Percentiles rank a stretch among this genome's conserved stretches.
Evolutionary conservation across 1,140 invertebrate species (phyloP).

Genomic region (Bicyclus anynana): DNA sequence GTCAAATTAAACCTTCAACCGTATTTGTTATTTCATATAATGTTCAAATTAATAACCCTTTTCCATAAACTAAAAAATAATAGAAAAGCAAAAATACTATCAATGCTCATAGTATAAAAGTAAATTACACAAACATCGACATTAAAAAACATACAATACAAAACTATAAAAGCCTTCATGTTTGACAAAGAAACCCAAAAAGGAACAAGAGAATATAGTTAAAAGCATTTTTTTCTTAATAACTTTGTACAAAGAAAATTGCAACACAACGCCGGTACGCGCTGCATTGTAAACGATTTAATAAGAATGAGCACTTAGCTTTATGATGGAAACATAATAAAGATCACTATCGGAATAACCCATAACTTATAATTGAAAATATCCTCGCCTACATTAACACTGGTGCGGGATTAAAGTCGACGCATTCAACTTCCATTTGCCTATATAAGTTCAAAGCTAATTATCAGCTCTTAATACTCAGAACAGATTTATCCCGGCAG

Average conservation of each 20-base stretch:
- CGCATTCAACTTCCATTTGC: conserved; percentile 30
- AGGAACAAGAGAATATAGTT: not conserved
- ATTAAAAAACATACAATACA: no score
- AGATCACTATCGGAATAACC: conserved; percentile 1
- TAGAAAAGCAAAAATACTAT: no score
- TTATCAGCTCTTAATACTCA: conserved; percentile 36
- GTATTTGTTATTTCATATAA: no score
- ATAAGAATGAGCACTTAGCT: conserved; percentile 1
- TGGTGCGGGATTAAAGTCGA: conserved; percentile 27
- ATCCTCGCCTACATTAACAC: conserved; percentile 19
- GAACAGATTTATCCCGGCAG: conserved; percentile 33
- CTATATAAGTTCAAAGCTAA: conserved; percentile 39
- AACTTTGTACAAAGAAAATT: not conserved
- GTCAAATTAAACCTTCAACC: no score
- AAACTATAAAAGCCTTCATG: no score
- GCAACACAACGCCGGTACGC: not conserved
- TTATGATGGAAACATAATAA: not conserved
- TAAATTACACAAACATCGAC: no score
- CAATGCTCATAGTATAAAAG: no score
- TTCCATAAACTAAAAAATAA: no score
- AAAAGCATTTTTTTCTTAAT: not conserved
- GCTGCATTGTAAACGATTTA: not conserved
- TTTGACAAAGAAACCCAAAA: not conserved
- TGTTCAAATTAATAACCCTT: no score
- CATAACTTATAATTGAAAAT: conserved; percentile 14